A percentile compares a stretch with the other conserved stretches of the same genome.
Evolutionary conservation across 2,797 vertebrate genomes (phyloP).

Genomic region (Urophycis tenuis): DNA sequence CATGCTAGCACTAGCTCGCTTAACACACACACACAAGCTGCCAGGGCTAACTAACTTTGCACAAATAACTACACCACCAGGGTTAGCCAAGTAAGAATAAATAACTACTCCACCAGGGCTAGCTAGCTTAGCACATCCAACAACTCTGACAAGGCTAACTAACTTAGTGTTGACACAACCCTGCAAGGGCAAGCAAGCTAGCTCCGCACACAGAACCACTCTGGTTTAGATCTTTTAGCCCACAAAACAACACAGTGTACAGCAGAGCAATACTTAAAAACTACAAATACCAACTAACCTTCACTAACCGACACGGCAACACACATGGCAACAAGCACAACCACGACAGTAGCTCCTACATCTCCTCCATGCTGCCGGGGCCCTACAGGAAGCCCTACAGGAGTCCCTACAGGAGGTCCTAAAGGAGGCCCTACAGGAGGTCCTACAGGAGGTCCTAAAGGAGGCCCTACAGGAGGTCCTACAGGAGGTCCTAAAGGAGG

Average conservation of each 20-base stretch:
- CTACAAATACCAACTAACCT: not conserved
- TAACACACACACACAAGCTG: not conserved
- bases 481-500: too few species aligned
- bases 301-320: not conserved
- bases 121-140: not conserved
- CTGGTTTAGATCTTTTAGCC: not conserved
- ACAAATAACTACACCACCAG: not conserved
- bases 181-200: not conserved
- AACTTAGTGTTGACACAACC: not conserved
- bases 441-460: too few species aligned
- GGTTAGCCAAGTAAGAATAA: too few species aligned
- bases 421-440: too few species aligned
- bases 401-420: too few species aligned
- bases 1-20: not conserved
- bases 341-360: not conserved
- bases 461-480: not conserved
- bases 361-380: too few species aligned
- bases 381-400: slow-evolving; percentile 91
- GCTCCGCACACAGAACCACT: not conserved
- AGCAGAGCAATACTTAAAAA: not conserved
- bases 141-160: not conserved
- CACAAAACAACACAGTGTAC: too few species aligned
- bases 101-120: too few species aligned
- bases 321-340: not conserved
- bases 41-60: not conserved